Evolutionary conservation across 2,797 vertebrate species (phyloP).

Genomic region (Ambastaia sidthimunki): DNA sequence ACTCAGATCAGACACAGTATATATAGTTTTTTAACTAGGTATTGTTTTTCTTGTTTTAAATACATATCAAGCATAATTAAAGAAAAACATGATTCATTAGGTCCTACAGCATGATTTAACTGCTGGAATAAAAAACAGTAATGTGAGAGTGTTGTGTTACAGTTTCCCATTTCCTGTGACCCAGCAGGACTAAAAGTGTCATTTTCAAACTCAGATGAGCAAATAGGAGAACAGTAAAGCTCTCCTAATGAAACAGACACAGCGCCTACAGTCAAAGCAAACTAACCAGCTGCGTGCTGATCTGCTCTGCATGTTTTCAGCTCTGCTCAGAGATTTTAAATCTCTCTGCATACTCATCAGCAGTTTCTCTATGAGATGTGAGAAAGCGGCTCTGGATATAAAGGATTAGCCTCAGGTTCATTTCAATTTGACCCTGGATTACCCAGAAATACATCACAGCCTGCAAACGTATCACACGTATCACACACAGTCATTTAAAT

Average conservation of each 20-base stretch:
- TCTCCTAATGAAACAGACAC: neutral
- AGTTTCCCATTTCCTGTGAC: neutral
- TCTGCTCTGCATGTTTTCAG: constrained; percentile 32
- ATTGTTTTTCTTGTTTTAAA: no score
- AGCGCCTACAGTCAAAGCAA: neutral
- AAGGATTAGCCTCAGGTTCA: constrained; percentile 35
- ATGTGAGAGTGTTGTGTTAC: neutral
- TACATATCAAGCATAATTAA: neutral
- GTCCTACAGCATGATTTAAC: neutral
- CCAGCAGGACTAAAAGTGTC: neutral
- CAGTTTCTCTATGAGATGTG: constrained; percentile 49
- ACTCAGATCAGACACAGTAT: no score
- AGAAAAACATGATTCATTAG: neutral
- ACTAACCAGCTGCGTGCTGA: constrained; percentile 1
- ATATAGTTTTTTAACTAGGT: no score
- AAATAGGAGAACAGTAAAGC: neutral
- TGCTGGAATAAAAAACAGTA: neutral
- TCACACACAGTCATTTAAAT: neutral
- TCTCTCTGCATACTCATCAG: constrained; percentile 50
- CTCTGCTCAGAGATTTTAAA: constrained; percentile 34
- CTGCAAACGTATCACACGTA: neutral
- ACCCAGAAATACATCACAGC: neutral
- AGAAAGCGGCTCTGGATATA: constrained; percentile 43
- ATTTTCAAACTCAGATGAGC: neutral
- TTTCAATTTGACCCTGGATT: constrained; percentile 3